A percentile compares a stretch with the other conserved stretches of the same genome.
These are phyloP conservation scores for Salvelinus namaycush DNA, from an alignment of 2,113 vertebrate species.

Conservation along the genomic window DNA sequence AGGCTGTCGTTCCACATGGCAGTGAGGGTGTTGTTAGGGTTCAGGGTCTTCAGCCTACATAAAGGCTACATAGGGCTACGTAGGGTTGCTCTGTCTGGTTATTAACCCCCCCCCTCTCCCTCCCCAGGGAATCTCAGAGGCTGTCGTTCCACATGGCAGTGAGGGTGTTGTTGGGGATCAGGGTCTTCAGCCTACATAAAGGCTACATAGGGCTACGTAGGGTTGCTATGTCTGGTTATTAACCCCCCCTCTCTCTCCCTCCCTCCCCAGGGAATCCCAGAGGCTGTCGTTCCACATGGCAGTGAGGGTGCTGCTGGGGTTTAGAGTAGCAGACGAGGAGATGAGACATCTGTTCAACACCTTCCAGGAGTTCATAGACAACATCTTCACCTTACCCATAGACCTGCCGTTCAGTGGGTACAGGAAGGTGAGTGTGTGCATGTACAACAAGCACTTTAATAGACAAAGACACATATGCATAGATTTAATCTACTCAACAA, in stretches of 20 bases:
- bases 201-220: no score
- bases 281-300: conserved; percentile 95
- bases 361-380: conserved; percentile 96
- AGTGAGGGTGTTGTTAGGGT: conserved; percentile 90
- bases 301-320: conserved; percentile 91
- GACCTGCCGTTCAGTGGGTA: conserved; percentile 96
- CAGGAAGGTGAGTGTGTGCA: conserved; percentile 79
- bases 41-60: conserved; percentile 71
- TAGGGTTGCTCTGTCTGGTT: no score
- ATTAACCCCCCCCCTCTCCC: conserved; percentile 40
- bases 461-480: no score
- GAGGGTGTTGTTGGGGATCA: conserved; percentile 91
- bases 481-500: no score
- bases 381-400: conserved; percentile 93
- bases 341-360: conserved; percentile 86
- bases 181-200: conserved; percentile 57
- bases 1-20: conserved; percentile 94
- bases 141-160: conserved; percentile 96
- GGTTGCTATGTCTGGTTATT: no score
- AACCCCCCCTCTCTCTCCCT: conserved; percentile 35
- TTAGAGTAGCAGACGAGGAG: conserved; percentile 90
- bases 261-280: conserved; percentile 81
- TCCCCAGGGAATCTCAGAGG: conserved; percentile 85
- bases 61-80: no score
- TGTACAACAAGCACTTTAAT: neutral